These are phyloP conservation scores for Cottoperca gobio DNA, from an alignment of 2,797 vertebrate genomes.

Conservation along the genomic window DNA sequence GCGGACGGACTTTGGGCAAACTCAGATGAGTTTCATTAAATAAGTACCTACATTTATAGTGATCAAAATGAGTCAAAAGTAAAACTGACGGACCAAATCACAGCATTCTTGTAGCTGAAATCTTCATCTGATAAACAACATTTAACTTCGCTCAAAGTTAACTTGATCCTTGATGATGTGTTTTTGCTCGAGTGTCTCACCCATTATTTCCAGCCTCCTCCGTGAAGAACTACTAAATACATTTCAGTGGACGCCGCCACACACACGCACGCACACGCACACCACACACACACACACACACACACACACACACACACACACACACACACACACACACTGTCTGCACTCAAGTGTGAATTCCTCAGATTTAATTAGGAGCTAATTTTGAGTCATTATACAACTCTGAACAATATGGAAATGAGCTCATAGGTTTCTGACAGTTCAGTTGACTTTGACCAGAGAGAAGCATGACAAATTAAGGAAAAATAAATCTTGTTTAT, in stretches of 20 bases:
- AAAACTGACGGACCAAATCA: neutral
- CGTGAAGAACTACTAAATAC: conserved; percentile 74
- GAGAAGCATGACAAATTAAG: conserved; percentile 59
- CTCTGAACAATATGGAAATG: conserved; percentile 84
- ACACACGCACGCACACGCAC: conserved; percentile 25
- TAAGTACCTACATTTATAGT: neutral
- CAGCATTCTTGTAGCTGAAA: conserved; percentile 1
- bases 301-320: conserved; percentile 26
- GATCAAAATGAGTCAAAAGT: conserved; percentile 15
- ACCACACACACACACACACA: conserved; percentile 41
- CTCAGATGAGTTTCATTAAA: neutral
- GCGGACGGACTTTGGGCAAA: neutral
- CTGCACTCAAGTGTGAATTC: conserved; percentile 81
- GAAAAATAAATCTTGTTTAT: conserved; percentile 56
- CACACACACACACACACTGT: conserved; percentile 58
- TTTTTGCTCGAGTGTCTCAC: conserved; percentile 60
- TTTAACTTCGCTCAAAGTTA: conserved; percentile 53
- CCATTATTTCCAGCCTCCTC: conserved; percentile 66
- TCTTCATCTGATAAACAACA: conserved; percentile 27
- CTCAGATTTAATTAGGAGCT: conserved; percentile 84
- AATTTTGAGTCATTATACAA: conserved; percentile 84
- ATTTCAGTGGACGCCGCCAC: conserved; percentile 61
- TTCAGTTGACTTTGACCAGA: conserved; percentile 74
- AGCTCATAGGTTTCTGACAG: conserved; percentile 74
- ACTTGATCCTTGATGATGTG: conserved; percentile 63